Conservation (phyloP, 1,140 invertebrate species). For the Rhizoglyphus robini region DNA sequence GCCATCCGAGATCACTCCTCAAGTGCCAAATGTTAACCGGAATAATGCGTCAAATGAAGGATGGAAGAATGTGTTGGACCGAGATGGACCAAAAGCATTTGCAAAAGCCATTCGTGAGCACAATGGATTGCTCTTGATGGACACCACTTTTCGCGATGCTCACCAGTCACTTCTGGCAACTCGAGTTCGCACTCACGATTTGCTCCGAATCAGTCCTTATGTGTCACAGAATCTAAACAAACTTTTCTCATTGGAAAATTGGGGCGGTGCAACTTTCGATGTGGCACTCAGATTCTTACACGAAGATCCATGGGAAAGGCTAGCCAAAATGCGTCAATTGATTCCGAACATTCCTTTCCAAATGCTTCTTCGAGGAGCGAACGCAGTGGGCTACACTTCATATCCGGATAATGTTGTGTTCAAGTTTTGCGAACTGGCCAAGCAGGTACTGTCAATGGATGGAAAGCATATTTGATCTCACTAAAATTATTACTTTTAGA, state of each 20-base stretch:
- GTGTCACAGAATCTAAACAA: slow-evolving; percentile 77
- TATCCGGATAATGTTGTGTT: slow-evolving; percentile 97
- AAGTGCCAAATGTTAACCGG: slow-evolving; percentile 59
- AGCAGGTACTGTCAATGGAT: slow-evolving; percentile 41
- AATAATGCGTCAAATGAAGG: slow-evolving; percentile 47
- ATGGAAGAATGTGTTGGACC: slow-evolving; percentile 63
- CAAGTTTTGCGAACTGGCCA: slow-evolving; percentile 81
- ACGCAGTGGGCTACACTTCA: slow-evolving; percentile 96
- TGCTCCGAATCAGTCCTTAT: slow-evolving; percentile 83
- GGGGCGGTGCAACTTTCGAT: slow-evolving; percentile 97
- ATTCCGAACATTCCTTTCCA: slow-evolving; percentile 99
- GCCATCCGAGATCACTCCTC: slow-evolving; percentile 69
- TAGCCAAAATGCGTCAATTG: slow-evolving; percentile 72
- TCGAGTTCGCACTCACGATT: slow-evolving; percentile 77
- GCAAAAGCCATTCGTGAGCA: slow-evolving; percentile 80
- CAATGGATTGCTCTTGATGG: slow-evolving; percentile 82
- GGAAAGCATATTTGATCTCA: background rate
- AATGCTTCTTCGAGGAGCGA: slow-evolving; percentile 93
- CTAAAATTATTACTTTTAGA: slow-evolving; percentile 24
- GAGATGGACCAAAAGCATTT: slow-evolving; percentile 84
- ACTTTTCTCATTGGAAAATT: slow-evolving; percentile 84
- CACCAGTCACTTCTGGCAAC: slow-evolving; percentile 96
- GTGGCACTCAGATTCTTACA: slow-evolving; percentile 90
- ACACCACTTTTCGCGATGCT: slow-evolving; percentile 93
- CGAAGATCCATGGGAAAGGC: slow-evolving; percentile 96